These are phyloP conservation scores for Tromatobia lineatoria DNA, from an alignment of 2,888 invertebrate genomes.

Conservation along the genomic window DNA sequence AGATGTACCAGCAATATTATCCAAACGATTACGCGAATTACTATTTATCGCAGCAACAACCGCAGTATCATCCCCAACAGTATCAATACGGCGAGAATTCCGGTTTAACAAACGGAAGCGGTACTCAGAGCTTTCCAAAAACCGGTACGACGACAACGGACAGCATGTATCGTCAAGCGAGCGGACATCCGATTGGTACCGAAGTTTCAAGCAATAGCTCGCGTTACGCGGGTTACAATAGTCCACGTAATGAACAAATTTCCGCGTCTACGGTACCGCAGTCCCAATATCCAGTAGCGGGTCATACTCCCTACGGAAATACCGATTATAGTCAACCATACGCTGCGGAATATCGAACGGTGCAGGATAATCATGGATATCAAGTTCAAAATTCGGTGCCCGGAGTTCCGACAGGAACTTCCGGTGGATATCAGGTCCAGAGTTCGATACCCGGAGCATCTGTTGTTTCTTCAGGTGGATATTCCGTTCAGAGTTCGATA, in stretches of 20 bases:
- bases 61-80: constrained; percentile 50
- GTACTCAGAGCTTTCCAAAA: constrained; percentile 70
- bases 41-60: constrained; percentile 66
- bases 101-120: constrained; percentile 54
- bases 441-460: neutral
- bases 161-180: constrained; percentile 73
- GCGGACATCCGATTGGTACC: constrained; percentile 61
- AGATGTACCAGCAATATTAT: constrained; percentile 71
- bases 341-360: constrained; percentile 42
- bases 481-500: constrained; percentile 11
- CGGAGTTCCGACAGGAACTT: neutral
- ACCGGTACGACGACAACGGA: constrained; percentile 72
- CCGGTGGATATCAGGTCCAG: neutral
- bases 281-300: constrained; percentile 42
- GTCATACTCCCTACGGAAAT: constrained; percentile 50
- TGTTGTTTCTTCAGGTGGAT: neutral
- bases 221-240: constrained; percentile 70
- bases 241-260: constrained; percentile 46
- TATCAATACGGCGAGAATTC: constrained; percentile 62
- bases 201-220: constrained; percentile 70
- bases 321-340: constrained; percentile 51
- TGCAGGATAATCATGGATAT: constrained; percentile 46
- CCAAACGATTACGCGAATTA: constrained; percentile 70
- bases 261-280: constrained; percentile 50
- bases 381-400: neutral